Base-by-base conservation (phyloP, 2,797 vertebrate genomes). In the Parotocinclus haroldoi region DNA sequence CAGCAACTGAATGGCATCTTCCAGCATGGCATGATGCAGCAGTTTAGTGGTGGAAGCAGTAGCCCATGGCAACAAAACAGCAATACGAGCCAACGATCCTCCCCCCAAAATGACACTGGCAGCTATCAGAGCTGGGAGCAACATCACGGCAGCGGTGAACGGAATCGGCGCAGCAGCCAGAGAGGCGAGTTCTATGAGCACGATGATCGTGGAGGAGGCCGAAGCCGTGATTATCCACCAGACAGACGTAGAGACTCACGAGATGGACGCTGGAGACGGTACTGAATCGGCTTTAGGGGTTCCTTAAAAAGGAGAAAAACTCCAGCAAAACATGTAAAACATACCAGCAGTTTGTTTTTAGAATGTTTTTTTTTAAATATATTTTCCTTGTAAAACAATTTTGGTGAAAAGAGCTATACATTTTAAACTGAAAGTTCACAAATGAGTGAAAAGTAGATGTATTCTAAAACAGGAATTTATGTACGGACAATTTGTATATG, bases 101-200 rank as follows among this genome's bases (percentile, higher is more conserved):
- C 78, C 6, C 48, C 82, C 53, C 88, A 93, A 61, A 86, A 85
- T 3, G 92, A 90, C 74, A 80, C 75, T 0, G 40, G 80, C 19
- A 71, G 82, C 66, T 78, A 88, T 51, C 71, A 84, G 0, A 60
- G 78, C 73, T 88, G 92, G 1, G 91, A 88, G 18, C 89, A 88
- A 52, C 81, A 88, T 10, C 85, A 90, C 0, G 11, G 89, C 9
- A 74, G 76, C 53, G 70, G 49, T 3, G 65, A 84, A 69, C 3
- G 64, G 58, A 65, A 83, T 69, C 89, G 90, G 7, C 87, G 88
- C 17, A 85, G 91, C 12, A 82, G 77, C 9, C 58, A 58, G 75
- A 79, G 90, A 11, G 87, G 89, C 0, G 90, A 93, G 10, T 86
- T 82, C 36, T 80, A 83, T 74, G 88, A 90, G 0, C 84, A 90